Conservation (phyloP, 1,140 invertebrate species). For the Drosophila carrolli region DNA sequence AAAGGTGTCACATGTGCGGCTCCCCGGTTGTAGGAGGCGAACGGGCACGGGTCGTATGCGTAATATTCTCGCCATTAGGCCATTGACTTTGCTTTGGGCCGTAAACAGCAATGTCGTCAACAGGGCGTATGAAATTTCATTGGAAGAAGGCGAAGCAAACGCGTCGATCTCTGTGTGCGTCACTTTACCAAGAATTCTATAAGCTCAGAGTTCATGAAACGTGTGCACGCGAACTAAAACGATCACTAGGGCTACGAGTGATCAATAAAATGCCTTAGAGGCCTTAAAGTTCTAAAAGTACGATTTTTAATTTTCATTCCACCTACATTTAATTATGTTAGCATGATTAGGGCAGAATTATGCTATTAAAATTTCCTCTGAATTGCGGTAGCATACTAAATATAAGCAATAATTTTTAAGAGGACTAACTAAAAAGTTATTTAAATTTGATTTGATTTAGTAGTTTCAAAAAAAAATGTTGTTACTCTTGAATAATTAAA, state of each 20-base stretch:
- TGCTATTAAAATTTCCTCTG: too few species aligned
- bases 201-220: conserved; percentile 27
- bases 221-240: background rate
- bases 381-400: too few species aligned
- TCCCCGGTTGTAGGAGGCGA: conserved; percentile 12
- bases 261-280: background rate
- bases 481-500: too few species aligned
- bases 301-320: too few species aligned
- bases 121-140: conserved; percentile 45
- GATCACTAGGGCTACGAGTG: conserved; percentile 2
- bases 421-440: too few species aligned
- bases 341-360: too few species aligned
- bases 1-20: conserved; percentile 28
- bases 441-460: too few species aligned
- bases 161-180: conserved; percentile 16
- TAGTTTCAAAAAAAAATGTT: too few species aligned
- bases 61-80: conserved; percentile 54
- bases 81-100: conserved; percentile 58
- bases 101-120: conserved; percentile 57
- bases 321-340: too few species aligned
- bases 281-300: too few species aligned
- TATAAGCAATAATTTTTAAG: too few species aligned
- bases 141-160: conserved; percentile 16
- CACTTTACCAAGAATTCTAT: conserved; percentile 33
- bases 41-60: conserved; percentile 59